Conservation (phyloP, 2,113 vertebrate species). For the Hippolais icterina region DNA sequence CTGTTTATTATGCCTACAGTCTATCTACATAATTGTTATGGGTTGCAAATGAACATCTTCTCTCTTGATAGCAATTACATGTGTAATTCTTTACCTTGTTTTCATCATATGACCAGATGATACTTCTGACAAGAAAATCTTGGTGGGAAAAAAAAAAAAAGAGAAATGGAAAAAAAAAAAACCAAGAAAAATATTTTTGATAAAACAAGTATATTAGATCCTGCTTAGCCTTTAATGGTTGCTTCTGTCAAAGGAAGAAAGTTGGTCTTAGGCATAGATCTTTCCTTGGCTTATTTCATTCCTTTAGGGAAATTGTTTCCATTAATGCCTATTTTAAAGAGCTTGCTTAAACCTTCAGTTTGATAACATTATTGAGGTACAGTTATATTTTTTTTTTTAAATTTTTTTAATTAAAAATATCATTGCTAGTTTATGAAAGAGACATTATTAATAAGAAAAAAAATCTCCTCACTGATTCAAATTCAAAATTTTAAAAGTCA, state of each 20-base stretch:
- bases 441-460: not conserved
- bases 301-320: not conserved
- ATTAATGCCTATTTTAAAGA: not conserved
- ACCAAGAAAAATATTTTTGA: not conserved
- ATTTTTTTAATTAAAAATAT: not conserved
- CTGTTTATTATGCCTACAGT: constrained; percentile 71
- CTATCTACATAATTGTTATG: constrained; percentile 57
- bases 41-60: constrained; percentile 50
- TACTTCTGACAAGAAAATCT: constrained; percentile 22
- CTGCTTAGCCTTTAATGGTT: not conserved
- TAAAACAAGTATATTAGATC: not conserved
- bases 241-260: not conserved
- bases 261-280: rapidly evolving
- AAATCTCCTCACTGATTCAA: not conserved
- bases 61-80: constrained; percentile 27
- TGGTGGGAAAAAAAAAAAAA: not conserved
- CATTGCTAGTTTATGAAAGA: not conserved
- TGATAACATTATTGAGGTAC: not conserved
- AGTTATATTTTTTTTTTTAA: not conserved
- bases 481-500: not conserved
- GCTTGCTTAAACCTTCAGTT: not conserved
- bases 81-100: constrained; percentile 46
- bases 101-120: constrained; percentile 42
- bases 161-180: not conserved
- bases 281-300: not conserved